Conservation (phyloP, 2,888 invertebrate genomes). For the Synanthedon vespiformis region DNA sequence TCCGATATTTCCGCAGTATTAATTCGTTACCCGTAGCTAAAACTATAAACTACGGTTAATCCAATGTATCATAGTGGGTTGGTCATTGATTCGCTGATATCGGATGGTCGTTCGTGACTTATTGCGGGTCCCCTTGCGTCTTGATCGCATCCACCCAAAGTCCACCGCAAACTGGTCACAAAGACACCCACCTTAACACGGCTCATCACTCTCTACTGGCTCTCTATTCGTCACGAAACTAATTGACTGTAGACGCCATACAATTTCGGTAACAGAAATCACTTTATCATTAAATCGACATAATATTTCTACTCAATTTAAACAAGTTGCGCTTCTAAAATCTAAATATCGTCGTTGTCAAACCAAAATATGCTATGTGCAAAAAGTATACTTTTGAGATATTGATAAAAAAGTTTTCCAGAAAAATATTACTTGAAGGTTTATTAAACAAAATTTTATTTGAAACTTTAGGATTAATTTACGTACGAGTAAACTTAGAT, state of each 20-base stretch:
- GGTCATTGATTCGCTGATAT: slow-evolving; percentile 67
- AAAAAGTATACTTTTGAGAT: no score
- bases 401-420: no score
- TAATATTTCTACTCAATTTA: not conserved
- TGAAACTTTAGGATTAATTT: no score
- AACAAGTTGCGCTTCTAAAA: not conserved
- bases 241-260: slow-evolving; percentile 68
- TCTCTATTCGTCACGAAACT: slow-evolving; percentile 64
- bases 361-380: no score
- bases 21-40: slow-evolving; percentile 50
- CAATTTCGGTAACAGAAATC: slow-evolving; percentile 24
- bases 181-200: slow-evolving; percentile 28
- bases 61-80: slow-evolving; percentile 63
- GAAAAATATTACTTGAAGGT: no score
- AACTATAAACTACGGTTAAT: slow-evolving; percentile 63
- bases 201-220: slow-evolving; percentile 44
- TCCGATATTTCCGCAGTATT: slow-evolving; percentile 53
- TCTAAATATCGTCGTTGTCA: no score
- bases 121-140: slow-evolving; percentile 49
- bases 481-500: no score
- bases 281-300: slow-evolving; percentile 19
- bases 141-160: slow-evolving; percentile 16
- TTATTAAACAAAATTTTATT: no score
- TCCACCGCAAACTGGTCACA: not conserved
- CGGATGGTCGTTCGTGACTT: slow-evolving; percentile 54